phyloP scores from a whole-genome alignment of 2,888 invertebrate species.

The Oscheius sp. region DNA sequence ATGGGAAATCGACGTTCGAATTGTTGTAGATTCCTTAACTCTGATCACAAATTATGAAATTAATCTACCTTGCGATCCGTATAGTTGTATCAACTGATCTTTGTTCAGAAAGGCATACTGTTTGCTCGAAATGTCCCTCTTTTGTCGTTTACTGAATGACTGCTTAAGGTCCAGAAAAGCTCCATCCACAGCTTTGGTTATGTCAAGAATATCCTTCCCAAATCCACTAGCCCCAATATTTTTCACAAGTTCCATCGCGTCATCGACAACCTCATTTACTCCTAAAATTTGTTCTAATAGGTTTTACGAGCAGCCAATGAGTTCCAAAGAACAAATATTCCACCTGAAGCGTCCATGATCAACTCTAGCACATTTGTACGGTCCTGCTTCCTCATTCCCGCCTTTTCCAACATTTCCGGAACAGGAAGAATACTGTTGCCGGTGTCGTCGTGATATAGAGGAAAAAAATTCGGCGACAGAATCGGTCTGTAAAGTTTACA shows the following conservation, averaged over 20 bases:
- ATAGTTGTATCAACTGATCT: constrained; percentile 54
- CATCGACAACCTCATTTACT: constrained; percentile 61
- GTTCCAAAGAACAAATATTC: neutral
- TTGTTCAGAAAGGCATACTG: constrained; percentile 59
- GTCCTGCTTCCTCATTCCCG: constrained; percentile 51
- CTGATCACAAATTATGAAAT: neutral
- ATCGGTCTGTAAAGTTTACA: constrained; percentile 45
- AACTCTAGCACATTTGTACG: constrained; percentile 55
- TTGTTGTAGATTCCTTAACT: constrained; percentile 43
- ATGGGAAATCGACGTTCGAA: constrained; percentile 46
- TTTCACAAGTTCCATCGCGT: constrained; percentile 54
- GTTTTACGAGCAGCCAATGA: neutral
- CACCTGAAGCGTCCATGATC: constrained; percentile 60
- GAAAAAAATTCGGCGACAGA: constrained; percentile 60
- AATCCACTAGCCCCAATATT: constrained; percentile 47
- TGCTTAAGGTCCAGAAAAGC: constrained; percentile 47
- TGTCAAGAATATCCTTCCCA: constrained; percentile 54
- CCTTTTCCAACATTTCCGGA: constrained; percentile 56
- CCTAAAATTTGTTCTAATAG: constrained; percentile 24
- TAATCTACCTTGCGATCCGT: constrained; percentile 54
- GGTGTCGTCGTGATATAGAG: constrained; percentile 59
- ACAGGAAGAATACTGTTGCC: constrained; percentile 52
- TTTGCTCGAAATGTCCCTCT: constrained; percentile 48
- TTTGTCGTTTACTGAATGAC: constrained; percentile 46
- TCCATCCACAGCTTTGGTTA: constrained; percentile 48